Base-by-base conservation (phyloP, 1,140 invertebrate genomes). In the Aphis craccivora region DNA sequence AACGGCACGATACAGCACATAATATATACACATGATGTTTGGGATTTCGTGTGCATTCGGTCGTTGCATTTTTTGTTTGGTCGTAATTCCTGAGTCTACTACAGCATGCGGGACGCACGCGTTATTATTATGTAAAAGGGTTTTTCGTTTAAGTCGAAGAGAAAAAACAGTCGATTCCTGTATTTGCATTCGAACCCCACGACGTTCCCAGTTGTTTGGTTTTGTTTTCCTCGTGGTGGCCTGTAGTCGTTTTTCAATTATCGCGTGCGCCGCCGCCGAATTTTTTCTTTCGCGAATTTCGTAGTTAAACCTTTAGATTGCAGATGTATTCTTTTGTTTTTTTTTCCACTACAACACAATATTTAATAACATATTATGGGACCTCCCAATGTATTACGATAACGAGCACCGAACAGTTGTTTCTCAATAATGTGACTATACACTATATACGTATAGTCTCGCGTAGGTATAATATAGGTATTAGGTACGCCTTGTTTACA, bases 11-110 rank as follows among this genome's bases (percentile, higher is more conserved):
- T 14, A 51, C 3, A 51, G 48, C 81, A 40, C 30, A 67, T 67
- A 83, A 67, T 67, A 83, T 37, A 83, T 83, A 30, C 48, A 89
- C 35, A 30, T 23, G 35, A 55, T 53, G n/a, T 37, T 89, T 22
- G 87, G 87, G 48, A 89, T 89, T 89, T 89, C 87, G 45, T 53
- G 87, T 89, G 87, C 48, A 89, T 51, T 89, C 87, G 40, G 45
- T 37, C n/a, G 87, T 35, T 20, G 35, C 35, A 22, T 23, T 53
- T 89, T 89, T 37, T 25, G 51, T 86, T 45, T 43, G 23, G 2
- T 40, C 22, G 22, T 23, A 83, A 67, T 67, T n/a, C 5, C 60
- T n/a, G 22, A 8, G 83, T 25, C 37, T 40, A 37, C 37, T 51
- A 37, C 35, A 4, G 81, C 35, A 37, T 51, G 11, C 40, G 11